Base-by-base conservation (phyloP, 2,888 invertebrate genomes). In the Cataglyphis altisquamis region DNA sequence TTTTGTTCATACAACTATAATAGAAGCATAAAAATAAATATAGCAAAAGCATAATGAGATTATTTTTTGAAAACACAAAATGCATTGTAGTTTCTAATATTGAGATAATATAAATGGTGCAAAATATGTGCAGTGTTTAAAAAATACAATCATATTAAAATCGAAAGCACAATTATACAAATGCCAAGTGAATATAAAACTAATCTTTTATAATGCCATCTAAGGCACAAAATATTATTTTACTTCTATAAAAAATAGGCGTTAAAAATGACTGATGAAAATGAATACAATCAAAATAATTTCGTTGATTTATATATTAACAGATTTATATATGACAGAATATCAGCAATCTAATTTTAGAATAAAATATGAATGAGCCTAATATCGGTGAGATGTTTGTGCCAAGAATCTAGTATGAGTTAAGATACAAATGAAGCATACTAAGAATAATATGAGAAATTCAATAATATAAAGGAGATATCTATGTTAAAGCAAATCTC, bases 341-440 rank as follows among this genome's bases (percentile, higher is more conserved):
- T 21, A 45, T 70, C 68, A 80, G 60, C 73, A 48, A 77, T 82
- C 80, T 92, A 92, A 90, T 92, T 91, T 89, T 91, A 91, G 87
- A 74, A 84, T 85, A 81, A 91, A 87, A 91, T 87, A 91, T 88
- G 70, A 88, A 91, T 90, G 83, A 73, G 74, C 70, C 63, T 68
- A 80, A 83, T 64, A 55, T 73, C 75, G 70, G 57, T 75, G 25
- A 88, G 87, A 90, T 83, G 80, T 84, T 66, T 80, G 62, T 89
- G 88, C 87, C 87, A 88, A 90, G 67, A 86, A 84, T 21, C 36
- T 62, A 29, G 64, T 68, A 25, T 39, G 62, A 41, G 60, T 85
- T 78, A 21, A 74, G 68, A 52, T 68, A 64, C 32, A 67, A 21
- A 72, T 73, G 68, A 75, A 29, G 21, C 18, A 21, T n/a, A 41